These are phyloP conservation scores for Malurus cyaneus DNA, from an alignment of 2,113 vertebrate species.

Conservation along the genomic window DNA sequence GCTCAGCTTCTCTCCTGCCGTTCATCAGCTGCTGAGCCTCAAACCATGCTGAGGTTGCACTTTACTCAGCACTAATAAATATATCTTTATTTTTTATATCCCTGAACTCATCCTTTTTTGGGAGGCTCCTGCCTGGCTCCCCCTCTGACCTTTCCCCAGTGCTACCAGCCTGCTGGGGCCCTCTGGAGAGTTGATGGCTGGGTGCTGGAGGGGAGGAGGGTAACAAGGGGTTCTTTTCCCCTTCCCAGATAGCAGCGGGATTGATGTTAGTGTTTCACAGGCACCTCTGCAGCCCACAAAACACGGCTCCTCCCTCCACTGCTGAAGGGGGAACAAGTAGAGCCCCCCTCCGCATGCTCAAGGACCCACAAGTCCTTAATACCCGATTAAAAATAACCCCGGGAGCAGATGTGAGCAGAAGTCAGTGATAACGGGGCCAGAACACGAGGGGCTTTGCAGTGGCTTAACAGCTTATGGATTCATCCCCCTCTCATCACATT, in stretches of 20 bases:
- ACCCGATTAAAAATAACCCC: constrained; percentile 16
- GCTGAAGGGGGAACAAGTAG: not conserved
- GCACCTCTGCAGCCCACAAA: not conserved
- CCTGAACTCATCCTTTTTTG: not conserved
- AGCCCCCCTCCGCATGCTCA: not conserved
- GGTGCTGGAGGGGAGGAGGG: not conserved
- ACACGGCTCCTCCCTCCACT: not conserved
- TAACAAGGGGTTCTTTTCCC: accelerated
- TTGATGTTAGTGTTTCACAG: not conserved
- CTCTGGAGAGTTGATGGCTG: not conserved
- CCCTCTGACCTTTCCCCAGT: not conserved
- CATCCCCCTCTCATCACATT: not conserved
- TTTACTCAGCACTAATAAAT: not conserved
- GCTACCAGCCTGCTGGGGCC: not conserved
- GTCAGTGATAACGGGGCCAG: not conserved
- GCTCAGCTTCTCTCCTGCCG: not conserved
- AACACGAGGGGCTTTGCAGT: not conserved
- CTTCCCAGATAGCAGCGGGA: too few relatives aligned
- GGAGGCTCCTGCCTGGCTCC: not conserved
- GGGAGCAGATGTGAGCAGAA: constrained; percentile 50
- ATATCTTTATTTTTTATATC: not conserved
- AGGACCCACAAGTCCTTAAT: constrained; percentile 1
- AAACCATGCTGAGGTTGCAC: not conserved
- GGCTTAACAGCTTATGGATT: constrained; percentile 29
- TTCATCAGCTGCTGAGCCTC: not conserved